A percentile compares a stretch with the other conserved stretches of the same genome.
These are phyloP conservation scores for Bubalus kerabau DNA, from an alignment of 2,113 vertebrate genomes.

Conservation along the genomic window DNA sequence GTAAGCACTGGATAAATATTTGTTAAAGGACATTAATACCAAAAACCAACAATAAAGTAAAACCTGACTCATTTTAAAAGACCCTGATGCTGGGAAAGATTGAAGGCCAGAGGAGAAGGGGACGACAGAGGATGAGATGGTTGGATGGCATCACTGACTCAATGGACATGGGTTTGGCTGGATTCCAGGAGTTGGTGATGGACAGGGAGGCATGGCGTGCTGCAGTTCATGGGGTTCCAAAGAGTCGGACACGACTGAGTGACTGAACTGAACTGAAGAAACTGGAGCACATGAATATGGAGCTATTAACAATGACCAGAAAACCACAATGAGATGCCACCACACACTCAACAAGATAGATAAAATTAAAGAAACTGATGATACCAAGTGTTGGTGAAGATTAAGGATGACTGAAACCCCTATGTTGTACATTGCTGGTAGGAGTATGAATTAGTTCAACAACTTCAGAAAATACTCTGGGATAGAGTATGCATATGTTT, in stretches of 20 bases:
- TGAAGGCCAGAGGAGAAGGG: neutral
- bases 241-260: accelerated
- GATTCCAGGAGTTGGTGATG: neutral
- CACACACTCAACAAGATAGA: neutral
- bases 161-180: neutral
- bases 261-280: neutral
- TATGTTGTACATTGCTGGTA: neutral
- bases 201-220: neutral
- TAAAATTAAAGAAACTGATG: neutral
- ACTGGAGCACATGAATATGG: neutral
- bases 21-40: neutral
- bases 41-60: neutral
- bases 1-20: neutral
- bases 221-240: neutral
- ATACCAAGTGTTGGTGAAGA: neutral
- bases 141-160: neutral
- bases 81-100: neutral
- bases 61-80: neutral
- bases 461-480: neutral
- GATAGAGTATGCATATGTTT: too few relatives aligned
- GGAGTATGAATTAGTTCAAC: neutral
- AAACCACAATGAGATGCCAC: neutral
- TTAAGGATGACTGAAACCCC: neutral
- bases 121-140: neutral
- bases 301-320: neutral